phyloP scores from a whole-genome alignment of 2,113 vertebrate genomes.

The Oceanodroma tethys region DNA sequence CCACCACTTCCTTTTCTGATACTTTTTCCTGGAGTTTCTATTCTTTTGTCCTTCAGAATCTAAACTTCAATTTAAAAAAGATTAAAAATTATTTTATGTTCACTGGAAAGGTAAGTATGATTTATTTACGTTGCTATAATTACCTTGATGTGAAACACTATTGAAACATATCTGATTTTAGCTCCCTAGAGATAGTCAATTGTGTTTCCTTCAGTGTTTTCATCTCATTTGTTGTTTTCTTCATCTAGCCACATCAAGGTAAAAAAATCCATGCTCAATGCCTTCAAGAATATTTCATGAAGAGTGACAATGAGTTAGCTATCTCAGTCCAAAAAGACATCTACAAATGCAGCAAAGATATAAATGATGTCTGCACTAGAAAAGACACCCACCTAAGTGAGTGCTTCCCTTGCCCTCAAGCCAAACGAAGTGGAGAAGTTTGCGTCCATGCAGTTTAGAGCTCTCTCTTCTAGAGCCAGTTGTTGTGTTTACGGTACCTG shows the following conservation, averaged over 20 bases:
- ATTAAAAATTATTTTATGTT: neutral
- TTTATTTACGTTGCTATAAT: neutral
- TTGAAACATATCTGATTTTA: neutral
- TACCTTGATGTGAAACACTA: neutral
- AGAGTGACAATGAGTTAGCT: neutral
- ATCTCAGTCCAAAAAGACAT: neutral
- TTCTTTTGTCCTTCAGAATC: neutral
- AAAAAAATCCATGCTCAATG: neutral
- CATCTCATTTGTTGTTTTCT: neutral
- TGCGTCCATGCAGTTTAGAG: neutral
- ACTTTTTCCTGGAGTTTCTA: neutral
- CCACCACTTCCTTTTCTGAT: neutral
- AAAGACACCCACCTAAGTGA: neutral
- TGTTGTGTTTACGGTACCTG: rapidly evolving
- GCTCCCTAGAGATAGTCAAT: neutral
- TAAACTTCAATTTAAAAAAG: neutral
- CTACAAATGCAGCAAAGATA: neutral
- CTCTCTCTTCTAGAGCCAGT: neutral
- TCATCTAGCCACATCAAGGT: neutral
- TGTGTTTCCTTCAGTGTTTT: neutral
- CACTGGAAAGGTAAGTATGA: neutral
- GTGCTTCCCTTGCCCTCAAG: neutral
- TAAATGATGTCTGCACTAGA: neutral
- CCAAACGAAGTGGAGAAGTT: neutral
- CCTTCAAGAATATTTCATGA: neutral